Conservation (phyloP, 2,113 vertebrate genomes). For the Epinephelus lanceolatus region DNA sequence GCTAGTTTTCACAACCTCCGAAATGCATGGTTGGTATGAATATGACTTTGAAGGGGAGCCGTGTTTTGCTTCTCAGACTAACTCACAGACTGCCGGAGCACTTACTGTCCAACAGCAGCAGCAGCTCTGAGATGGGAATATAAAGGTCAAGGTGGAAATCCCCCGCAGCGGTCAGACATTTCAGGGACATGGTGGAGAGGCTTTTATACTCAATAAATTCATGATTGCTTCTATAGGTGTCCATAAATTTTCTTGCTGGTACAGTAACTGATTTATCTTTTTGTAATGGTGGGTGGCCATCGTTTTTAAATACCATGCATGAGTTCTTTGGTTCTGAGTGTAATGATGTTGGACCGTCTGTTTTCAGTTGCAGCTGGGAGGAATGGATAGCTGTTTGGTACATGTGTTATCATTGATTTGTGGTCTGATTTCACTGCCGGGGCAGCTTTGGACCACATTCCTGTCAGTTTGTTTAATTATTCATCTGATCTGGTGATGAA, state of each 20-base stretch:
- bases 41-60: constrained; percentile 26
- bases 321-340: not conserved
- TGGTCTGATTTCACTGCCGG: not conserved
- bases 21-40: constrained; percentile 28
- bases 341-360: constrained; percentile 16
- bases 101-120: constrained; percentile 19
- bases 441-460: not conserved
- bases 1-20: constrained; percentile 41
- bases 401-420: not conserved
- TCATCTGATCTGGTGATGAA: constrained; percentile 28
- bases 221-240: constrained; percentile 4
- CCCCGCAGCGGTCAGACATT: constrained; percentile 1
- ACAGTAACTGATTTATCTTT: constrained; percentile 4
- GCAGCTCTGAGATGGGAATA: constrained; percentile 23
- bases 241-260: constrained; percentile 7
- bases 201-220: constrained; percentile 15
- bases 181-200: constrained; percentile 5
- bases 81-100: constrained; percentile 30
- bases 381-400: not conserved
- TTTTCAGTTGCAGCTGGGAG: constrained; percentile 3
- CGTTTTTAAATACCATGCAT: constrained; percentile 17
- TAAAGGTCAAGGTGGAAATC: constrained; percentile 58
- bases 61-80: constrained; percentile 19
- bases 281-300: constrained; percentile 28
- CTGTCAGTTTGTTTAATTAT: not conserved